These are phyloP conservation scores for Desmodus rotundus DNA, from an alignment of 2,113 vertebrate genomes.

Conservation along the genomic window DNA sequence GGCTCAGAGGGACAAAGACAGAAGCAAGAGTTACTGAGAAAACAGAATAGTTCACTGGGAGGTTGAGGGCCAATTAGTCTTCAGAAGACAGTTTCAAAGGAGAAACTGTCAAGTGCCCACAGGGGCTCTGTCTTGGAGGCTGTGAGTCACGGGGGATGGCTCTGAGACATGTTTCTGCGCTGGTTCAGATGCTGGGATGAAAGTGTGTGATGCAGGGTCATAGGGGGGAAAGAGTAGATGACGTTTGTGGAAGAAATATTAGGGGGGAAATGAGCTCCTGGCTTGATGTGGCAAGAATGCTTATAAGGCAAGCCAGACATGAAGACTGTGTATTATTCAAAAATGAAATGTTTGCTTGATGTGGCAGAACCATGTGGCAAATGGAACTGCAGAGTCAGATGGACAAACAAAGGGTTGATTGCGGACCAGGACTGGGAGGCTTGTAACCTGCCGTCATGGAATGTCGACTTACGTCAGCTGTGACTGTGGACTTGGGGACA, in stretches of 20 bases:
- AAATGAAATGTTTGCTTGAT: conserved; percentile 23
- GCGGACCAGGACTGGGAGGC: background rate
- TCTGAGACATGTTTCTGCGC: background rate
- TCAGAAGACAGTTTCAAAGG: conserved; percentile 45
- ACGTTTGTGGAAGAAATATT: conserved; percentile 36
- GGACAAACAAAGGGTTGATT: background rate
- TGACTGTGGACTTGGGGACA: background rate
- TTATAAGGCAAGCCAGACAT: background rate
- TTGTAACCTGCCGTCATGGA: background rate
- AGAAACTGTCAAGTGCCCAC: conserved; percentile 23
- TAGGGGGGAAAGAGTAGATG: background rate
- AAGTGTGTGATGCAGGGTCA: conserved; percentile 28
- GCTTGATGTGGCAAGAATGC: conserved; percentile 53
- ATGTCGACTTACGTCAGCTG: background rate
- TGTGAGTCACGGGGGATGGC: conserved; percentile 28
- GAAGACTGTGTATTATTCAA: conserved; percentile 3
- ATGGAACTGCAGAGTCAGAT: background rate
- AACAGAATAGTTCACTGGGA: conserved; percentile 22
- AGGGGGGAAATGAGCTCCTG: conserved; percentile 39
- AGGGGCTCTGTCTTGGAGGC: conserved; percentile 40
- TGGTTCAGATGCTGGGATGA: conserved; percentile 51
- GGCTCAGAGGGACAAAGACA: conserved; percentile 41
- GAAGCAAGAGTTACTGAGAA: background rate
- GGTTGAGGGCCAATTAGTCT: conserved; percentile 36
- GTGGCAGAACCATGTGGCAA: background rate